Percentiles rank a stretch among this genome's conserved stretches.
Conservation (phyloP, 2,113 vertebrate species). For the Microtus montanus region DNA sequence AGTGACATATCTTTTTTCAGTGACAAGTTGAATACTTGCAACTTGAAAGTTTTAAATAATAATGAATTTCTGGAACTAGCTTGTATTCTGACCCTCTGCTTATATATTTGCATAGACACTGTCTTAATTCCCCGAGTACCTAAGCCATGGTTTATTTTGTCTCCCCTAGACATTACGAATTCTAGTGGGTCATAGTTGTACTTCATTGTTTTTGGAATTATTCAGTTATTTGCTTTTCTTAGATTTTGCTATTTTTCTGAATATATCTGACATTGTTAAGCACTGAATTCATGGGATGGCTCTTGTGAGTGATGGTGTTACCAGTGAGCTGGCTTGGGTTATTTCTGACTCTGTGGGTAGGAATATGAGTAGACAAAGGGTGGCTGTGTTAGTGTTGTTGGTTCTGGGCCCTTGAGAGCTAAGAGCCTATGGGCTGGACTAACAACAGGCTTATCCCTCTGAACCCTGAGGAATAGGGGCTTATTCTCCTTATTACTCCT, state of each 20-base stretch:
- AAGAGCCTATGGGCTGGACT: neutral
- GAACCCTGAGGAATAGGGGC: neutral
- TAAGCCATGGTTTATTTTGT: neutral
- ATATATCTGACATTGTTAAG: neutral
- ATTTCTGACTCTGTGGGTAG: neutral
- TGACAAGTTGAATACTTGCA: neutral
- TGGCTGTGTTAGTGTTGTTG: neutral
- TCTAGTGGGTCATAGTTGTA: neutral
- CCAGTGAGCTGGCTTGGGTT: neutral
- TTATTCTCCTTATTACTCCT: neutral
- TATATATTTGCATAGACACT: neutral
- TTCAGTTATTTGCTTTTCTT: slow-evolving; percentile 21
- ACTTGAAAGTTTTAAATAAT: neutral
- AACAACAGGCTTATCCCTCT: neutral
- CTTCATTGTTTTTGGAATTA: slow-evolving; percentile 21
- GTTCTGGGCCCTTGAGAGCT: neutral
- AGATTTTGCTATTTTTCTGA: neutral
- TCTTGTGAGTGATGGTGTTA: neutral
- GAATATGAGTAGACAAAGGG: neutral
- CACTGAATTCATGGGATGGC: neutral
- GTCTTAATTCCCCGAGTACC: neutral
- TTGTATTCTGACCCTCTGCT: neutral
- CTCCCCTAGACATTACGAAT: neutral
- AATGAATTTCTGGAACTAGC: neutral
- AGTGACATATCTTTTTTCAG: neutral